Evolutionary conservation across 2,113 vertebrate species (phyloP), one percentile per base, ranked within the genome.

Genomic region (Tapirus terrestris): DNA sequence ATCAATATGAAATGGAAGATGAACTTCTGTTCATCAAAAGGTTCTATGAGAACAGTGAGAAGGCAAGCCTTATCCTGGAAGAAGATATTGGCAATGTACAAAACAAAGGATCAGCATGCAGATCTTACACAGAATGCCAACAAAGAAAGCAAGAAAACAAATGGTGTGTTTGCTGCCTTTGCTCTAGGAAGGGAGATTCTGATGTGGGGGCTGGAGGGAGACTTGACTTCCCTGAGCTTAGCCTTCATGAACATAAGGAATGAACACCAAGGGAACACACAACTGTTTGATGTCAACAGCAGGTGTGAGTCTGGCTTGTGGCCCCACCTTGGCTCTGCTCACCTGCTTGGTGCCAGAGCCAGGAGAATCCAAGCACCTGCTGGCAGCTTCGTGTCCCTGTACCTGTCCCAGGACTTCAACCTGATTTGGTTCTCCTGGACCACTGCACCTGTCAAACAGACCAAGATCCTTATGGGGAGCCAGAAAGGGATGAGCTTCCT

Each of bases 281-380:
- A 29, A 12, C 17, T 96, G 82, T 96, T 97, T 96, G 70, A 39
- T 93, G 92, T 96, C 96, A 98, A 97, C 83, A 97, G 65, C 97
- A 97, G 96, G 82, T 97, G 96, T 56, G 75, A 53, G 20, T 56
- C 45, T 16, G 20, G 9, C 8, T 36, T 0, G 21, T 7, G 17
- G 13, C 43, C 39, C 39, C 33, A 33, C 73, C 68, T 45, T 6
- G 6, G 5, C n/a, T 88, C 86, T 84, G 85, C 68, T 76, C 65
- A 85, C 86, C 83, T 94, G 67, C 73, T 94, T 77, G 63, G 83
- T 96, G 48, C 82, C 84, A 48, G 25, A 76, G 25, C 60, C 70
- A 77, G n/a, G 14, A 33, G n/a, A 36, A n/a, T 9, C 7, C 56
- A 11, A 21, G 8, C 25, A 81, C 53, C 63, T 33, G 7, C 25